A percentile compares a stretch with the other conserved stretches of the same genome.
Conservation (phyloP, 2,113 vertebrate species). For the Scatophagus argus region DNA sequence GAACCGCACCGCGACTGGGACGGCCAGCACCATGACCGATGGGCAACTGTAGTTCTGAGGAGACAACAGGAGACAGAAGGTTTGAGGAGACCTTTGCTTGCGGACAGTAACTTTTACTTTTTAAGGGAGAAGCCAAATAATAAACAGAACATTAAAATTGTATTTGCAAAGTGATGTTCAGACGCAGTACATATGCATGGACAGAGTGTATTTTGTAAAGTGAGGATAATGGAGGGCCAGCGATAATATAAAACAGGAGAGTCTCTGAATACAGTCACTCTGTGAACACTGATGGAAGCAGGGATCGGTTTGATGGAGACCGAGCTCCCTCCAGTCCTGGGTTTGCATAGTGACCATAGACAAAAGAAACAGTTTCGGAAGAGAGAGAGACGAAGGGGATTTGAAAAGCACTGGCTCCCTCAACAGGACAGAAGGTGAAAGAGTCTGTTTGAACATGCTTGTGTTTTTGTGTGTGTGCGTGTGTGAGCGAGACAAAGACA, state of each 20-base stretch:
- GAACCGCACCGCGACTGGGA: constrained; percentile 95
- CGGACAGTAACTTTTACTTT: neutral
- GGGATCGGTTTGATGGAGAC: neutral
- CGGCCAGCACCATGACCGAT: constrained; percentile 91
- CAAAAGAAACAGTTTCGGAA: neutral
- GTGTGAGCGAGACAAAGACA: neutral
- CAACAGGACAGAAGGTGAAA: constrained; percentile 60
- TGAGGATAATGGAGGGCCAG: neutral
- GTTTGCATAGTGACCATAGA: neutral
- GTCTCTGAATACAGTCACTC: neutral
- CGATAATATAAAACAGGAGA: neutral
- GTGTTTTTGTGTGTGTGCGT: neutral
- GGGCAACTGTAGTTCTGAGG: constrained; percentile 92
- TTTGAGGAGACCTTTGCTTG: neutral
- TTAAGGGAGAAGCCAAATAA: neutral
- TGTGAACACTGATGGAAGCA: neutral
- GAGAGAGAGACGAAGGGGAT: constrained; percentile 1
- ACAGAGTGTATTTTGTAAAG: neutral
- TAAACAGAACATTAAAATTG: neutral
- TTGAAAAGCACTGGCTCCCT: constrained; percentile 71
- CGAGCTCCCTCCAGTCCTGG: neutral
- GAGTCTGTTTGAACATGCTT: neutral
- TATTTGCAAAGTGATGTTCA: neutral
- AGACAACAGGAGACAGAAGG: constrained; percentile 35
- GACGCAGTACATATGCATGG: neutral